Evolutionary conservation across 2,888 invertebrate species (phyloP).

Genomic region (Andrena hattorfiana): DNA sequence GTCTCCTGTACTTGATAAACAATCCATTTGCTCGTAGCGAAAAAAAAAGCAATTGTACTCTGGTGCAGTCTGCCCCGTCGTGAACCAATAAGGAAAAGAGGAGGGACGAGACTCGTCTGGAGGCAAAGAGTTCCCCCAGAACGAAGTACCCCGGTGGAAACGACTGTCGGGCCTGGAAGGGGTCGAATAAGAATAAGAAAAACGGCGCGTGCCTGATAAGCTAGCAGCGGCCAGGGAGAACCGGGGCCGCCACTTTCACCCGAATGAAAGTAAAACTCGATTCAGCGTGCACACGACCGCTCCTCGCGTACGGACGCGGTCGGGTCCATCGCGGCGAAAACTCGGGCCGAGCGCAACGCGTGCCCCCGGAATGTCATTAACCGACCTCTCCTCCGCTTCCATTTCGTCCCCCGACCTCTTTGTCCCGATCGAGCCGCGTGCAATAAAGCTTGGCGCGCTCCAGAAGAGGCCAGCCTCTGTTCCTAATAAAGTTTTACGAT

Average conservation of each 20-base stretch:
- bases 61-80: constrained; percentile 8
- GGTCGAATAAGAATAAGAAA: constrained; percentile 57
- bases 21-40: constrained; percentile 18
- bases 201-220: constrained; percentile 66
- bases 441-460: constrained; percentile 44
- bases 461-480: constrained; percentile 8
- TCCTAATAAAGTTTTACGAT: constrained; percentile 67
- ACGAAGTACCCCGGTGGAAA: constrained; percentile 47
- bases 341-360: constrained; percentile 36
- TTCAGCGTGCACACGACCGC: constrained; percentile 58
- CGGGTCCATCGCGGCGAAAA: constrained; percentile 12
- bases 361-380: constrained; percentile 64
- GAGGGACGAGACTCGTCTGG: constrained; percentile 26
- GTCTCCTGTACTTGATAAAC: constrained; percentile 22
- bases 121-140: constrained; percentile 39
- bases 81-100: constrained; percentile 42
- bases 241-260: constrained; percentile 69
- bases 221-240: constrained; percentile 38
- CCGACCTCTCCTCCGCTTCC: constrained; percentile 54
- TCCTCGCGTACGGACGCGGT: constrained; percentile 6
- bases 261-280: constrained; percentile 75
- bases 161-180: constrained; percentile 8
- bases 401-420: constrained; percentile 48
- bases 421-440: constrained; percentile 32
- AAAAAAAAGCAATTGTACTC: not conserved